Base-by-base conservation (phyloP, 2,888 invertebrate genomes). In the Brachypalpus laphriformis region DNA sequence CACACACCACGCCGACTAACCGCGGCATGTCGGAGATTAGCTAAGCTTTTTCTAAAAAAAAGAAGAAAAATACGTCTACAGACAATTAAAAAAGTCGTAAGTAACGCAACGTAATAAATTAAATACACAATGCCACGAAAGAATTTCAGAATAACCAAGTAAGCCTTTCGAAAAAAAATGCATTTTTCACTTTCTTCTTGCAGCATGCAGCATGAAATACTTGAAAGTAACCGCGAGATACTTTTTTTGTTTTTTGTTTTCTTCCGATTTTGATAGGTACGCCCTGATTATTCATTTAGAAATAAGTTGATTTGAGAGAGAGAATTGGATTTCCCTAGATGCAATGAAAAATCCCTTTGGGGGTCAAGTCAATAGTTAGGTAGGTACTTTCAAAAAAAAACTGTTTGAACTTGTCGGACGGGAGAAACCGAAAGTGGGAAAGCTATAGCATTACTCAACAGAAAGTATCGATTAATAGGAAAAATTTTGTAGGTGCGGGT, bases 151-250 rank as follows among this genome's bases (percentile, higher is more conserved):
- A 37, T 34, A 78, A 78, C 1, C 1, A 37, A 4, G 45, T 16
- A 45, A 7, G 16, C 47, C 49, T 34, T 65, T 65, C 49, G 22
- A 65, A 66, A 25, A 71, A 34, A 45, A 78, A 78, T 78, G 78
- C 78, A 77, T 66, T 77, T 77, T 77, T 76, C 61, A 78, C 78
- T 78, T 78, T 78, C 78, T 22, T 56, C 25, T 31, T 22, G 63
- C 31, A 20, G 34, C 34, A 56, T 54, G 59, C 54, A 51, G 25
- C 61, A 63, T 54, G 49, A 37, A 51, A 59, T 47, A 56, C 65
- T 75, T 49, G 34, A 75, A 56, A 28, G 63, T 25, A 56, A 34
- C 47, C 34, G 34, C 18, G 25, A 66, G 57, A 42, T 22, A 76
- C 57, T 37, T 76, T 68, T 22, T 20, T 3, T 72, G 61, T 63